Evolutionary conservation across 2,113 vertebrate genomes (phyloP).

Genomic region (Scomber scombrus): DNA sequence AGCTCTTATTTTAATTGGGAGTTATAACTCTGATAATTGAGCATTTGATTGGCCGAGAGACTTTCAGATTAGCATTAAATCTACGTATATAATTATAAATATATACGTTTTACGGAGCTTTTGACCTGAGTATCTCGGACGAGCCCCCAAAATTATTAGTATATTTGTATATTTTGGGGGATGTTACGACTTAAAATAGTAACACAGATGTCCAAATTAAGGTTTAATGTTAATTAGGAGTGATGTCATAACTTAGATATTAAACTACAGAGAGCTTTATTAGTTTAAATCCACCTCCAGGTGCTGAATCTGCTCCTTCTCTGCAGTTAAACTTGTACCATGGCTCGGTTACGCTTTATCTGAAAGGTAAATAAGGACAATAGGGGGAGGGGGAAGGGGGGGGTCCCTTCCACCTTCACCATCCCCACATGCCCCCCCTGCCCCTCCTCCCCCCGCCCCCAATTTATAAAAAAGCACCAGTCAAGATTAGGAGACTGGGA

Average conservation of each 20-base stretch:
- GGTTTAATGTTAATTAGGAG: too few species aligned
- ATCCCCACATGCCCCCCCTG: slow-evolving; percentile 12
- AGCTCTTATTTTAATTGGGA: background rate
- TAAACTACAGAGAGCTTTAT: too few species aligned
- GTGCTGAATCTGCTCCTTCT: background rate
- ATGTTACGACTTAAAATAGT: too few species aligned
- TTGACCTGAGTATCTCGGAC: too few species aligned
- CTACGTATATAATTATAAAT: too few species aligned
- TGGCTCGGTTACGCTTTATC: slow-evolving; percentile 68
- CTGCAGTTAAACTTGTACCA: slow-evolving; percentile 90
- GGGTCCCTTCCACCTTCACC: slow-evolving; percentile 13
- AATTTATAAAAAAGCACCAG: slow-evolving; percentile 11
- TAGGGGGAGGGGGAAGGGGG: background rate
- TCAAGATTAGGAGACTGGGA: slow-evolving; percentile 19
- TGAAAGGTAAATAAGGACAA: background rate
- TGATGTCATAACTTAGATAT: too few species aligned
- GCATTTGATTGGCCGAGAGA: background rate
- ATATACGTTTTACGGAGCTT: too few species aligned
- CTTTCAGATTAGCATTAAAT: background rate
- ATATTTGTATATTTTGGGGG: too few species aligned
- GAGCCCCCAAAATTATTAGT: too few species aligned
- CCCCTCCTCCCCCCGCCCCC: too few species aligned
- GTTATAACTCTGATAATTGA: too few species aligned
- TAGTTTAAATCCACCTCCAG: background rate
- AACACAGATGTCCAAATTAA: too few species aligned